Conservation (phyloP, 2,888 invertebrate species). For the Drosophila anomelani region DNA sequence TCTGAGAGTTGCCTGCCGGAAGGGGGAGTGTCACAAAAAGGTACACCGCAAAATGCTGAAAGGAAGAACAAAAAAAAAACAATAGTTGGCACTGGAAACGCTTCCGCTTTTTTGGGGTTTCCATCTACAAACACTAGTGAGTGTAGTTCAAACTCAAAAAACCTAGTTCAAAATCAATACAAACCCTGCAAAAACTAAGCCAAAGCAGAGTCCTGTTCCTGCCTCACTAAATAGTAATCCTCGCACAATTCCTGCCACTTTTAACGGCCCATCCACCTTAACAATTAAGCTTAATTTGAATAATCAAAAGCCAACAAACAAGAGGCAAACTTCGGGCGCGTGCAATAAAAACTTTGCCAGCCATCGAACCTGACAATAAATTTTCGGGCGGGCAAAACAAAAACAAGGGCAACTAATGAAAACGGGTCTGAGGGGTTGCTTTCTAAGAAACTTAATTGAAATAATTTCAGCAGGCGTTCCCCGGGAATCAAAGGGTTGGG, state of each 20-base stretch:
- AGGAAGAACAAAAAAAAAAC: slow-evolving; percentile 24
- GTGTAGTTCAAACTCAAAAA: slow-evolving; percentile 11
- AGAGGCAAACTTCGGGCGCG: slow-evolving; percentile 48
- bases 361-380: slow-evolving; percentile 78
- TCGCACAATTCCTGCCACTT: slow-evolving; percentile 5
- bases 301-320: slow-evolving; percentile 78
- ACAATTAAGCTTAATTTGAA: slow-evolving; percentile 76
- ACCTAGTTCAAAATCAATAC: slow-evolving; percentile 1
- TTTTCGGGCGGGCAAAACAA: slow-evolving; percentile 58
- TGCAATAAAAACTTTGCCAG: slow-evolving; percentile 73
- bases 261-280: slow-evolving; percentile 62
- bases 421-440: slow-evolving; percentile 48
- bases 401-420: slow-evolving; percentile 73
- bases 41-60: slow-evolving; percentile 60
- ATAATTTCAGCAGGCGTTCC: slow-evolving; percentile 62
- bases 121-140: slow-evolving; percentile 43
- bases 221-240: slow-evolving; percentile 12
- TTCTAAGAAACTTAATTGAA: slow-evolving; percentile 76
- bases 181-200: slow-evolving; percentile 7
- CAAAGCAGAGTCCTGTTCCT: neutral
- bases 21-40: slow-evolving; percentile 49
- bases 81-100: slow-evolving; percentile 53
- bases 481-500: slow-evolving; percentile 21
- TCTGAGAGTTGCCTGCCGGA: slow-evolving; percentile 20
- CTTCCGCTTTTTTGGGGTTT: slow-evolving; percentile 61